Evolutionary conservation across 1,140 invertebrate species (phyloP).

Genomic region (Drosophila varians): DNA sequence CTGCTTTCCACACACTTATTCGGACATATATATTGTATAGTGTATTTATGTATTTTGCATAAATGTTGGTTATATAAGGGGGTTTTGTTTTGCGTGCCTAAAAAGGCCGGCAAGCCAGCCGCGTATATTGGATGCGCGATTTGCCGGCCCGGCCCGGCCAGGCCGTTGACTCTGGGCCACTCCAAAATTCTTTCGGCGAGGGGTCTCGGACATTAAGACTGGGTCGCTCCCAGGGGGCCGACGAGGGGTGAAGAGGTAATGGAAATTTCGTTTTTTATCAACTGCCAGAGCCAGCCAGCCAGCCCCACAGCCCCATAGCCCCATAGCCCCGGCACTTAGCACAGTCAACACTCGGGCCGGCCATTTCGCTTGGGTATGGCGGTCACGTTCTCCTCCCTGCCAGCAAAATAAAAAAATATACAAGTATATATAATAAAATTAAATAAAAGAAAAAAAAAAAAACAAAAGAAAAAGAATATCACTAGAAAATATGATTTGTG

Average conservation of each 20-base stretch:
- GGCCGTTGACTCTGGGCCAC: slow-evolving; percentile 68
- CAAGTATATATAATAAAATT: slow-evolving; percentile 26
- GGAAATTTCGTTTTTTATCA: slow-evolving; percentile 49
- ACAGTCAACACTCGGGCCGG: slow-evolving; percentile 48
- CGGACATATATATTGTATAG: slow-evolving; percentile 5
- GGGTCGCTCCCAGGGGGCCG: not conserved
- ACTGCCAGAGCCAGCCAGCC: slow-evolving; percentile 4
- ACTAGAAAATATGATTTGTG: slow-evolving; percentile 50
- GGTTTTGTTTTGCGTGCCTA: slow-evolving; percentile 72
- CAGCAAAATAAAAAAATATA: slow-evolving; percentile 18
- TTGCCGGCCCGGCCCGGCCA: slow-evolving; percentile 39
- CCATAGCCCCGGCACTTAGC: slow-evolving; percentile 46
- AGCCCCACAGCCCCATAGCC: slow-evolving; percentile 28
- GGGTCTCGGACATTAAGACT: not conserved
- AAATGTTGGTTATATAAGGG: slow-evolving; percentile 36
- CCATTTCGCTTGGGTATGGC: slow-evolving; percentile 63
- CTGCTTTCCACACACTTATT: slow-evolving; percentile 17
- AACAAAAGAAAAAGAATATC: not conserved
- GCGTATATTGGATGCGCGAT: slow-evolving; percentile 25
- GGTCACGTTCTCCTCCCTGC: slow-evolving; percentile 71
- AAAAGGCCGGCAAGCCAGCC: slow-evolving; percentile 60
- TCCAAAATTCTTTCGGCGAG: slow-evolving; percentile 52
- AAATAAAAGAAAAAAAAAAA: slow-evolving; percentile 15
- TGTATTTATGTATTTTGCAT: slow-evolving; percentile 17
- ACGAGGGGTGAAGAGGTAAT: slow-evolving; percentile 1